A percentile compares a stretch with the other conserved stretches of the same genome.
Conservation (phyloP, 2,888 invertebrate genomes). For the Pollenia angustigena region DNA sequence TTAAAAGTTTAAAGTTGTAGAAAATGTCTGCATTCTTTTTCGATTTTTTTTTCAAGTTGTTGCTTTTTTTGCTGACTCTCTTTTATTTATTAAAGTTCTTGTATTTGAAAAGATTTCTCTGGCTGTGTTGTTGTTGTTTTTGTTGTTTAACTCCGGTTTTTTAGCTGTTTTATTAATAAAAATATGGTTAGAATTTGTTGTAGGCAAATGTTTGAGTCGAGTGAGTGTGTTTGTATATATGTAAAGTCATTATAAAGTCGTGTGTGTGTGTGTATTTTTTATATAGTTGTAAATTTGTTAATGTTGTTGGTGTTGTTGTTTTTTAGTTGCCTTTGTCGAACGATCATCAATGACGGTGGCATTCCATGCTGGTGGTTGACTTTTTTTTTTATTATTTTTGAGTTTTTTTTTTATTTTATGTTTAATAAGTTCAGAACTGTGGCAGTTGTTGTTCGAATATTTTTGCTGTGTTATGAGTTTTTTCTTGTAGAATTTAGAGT, state of each 20-base stretch:
- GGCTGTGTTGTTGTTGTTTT: not conserved
- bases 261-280: slow-evolving; percentile 43
- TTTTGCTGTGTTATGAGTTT: slow-evolving; percentile 54
- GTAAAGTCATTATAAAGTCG: not conserved
- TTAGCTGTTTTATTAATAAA: slow-evolving; percentile 27
- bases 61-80: slow-evolving; percentile 7
- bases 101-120: slow-evolving; percentile 46
- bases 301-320: slow-evolving; percentile 22
- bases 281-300: not conserved
- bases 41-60: slow-evolving; percentile 20
- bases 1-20: slow-evolving; percentile 57
- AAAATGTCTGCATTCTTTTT: slow-evolving; percentile 71
- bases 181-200: slow-evolving; percentile 64
- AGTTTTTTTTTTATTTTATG: slow-evolving; percentile 36
- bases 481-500: slow-evolving; percentile 22
- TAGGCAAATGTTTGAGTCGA: slow-evolving; percentile 52
- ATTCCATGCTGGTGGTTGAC: slow-evolving; percentile 83
- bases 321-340: slow-evolving; percentile 66
- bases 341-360: slow-evolving; percentile 77
- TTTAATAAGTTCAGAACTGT: slow-evolving; percentile 34
- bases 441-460: slow-evolving; percentile 29
- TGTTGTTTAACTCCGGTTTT: slow-evolving; percentile 39
- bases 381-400: slow-evolving; percentile 76
- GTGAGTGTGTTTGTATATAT: not conserved
- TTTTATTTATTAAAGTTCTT: slow-evolving; percentile 21